Base-by-base conservation (phyloP, 2,888 invertebrate species). In the Palloptera scutellata region DNA sequence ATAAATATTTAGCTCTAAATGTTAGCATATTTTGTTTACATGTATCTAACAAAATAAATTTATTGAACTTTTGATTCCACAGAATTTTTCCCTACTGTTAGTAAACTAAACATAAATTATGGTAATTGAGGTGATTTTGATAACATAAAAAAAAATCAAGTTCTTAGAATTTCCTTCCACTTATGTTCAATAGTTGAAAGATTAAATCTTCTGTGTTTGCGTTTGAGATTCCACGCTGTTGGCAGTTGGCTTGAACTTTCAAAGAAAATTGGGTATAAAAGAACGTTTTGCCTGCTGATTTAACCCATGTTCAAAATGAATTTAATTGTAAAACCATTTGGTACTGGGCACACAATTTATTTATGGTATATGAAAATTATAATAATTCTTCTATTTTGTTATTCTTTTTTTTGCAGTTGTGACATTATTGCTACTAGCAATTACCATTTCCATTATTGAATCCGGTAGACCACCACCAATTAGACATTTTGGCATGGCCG, bases 401-500 rank as follows among this genome's bases (percentile, higher is more conserved):
- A n/a, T n/a, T n/a, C 12, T 10, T 10, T 1, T 20, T 42, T n/a
- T 11, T 41, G 12, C 43, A 59, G 58, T 20, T n/a, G 11, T 64
- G 19, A 51, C 59, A 42, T 52, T 64, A 52, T 15, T 64, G 12
- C 41, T 64, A 1, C 45, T 15, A 10, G 19, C 48, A 40, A 40
- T 55, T 19, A 17, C 57, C 6, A 30, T 40, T 1, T 15, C 15
- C 61, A 61, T 58, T 55, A 62, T 9, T 53, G 19, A 8, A 68
- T 64, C 4, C 58, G 59, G 12, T 53, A 65, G n/a, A 9, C 64
- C 58, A 13, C 52, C 64, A 8, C 66, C 66, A 1, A 48, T 65
- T 1, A 10, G 63, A 9, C 66, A 69, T 59, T 63, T 61, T 48
- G 69, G 62, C 3, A 20, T 73, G 2, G 78, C 72, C 1, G 77